These are phyloP conservation scores for Volucella bombylans DNA, from an alignment of 2,888 invertebrate species.

Conservation along the genomic window DNA sequence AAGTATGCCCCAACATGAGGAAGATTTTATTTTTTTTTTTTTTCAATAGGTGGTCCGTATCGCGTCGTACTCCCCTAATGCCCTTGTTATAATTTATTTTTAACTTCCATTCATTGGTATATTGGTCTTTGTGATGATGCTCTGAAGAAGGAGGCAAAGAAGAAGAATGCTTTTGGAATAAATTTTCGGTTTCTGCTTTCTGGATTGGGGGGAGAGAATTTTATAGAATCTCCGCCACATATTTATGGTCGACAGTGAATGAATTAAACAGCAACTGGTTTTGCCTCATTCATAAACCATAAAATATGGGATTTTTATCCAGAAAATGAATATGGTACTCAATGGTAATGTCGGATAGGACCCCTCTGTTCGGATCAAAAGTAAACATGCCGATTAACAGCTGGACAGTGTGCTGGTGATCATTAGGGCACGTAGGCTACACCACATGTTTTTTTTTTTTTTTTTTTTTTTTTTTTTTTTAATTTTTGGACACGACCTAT, in stretches of 20 bases:
- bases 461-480: too few species aligned
- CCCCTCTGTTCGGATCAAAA: conserved; percentile 53
- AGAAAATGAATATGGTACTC: conserved; percentile 29
- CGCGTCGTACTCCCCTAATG: background rate
- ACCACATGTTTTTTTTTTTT: conserved; percentile 46
- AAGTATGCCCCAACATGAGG: conserved; percentile 16
- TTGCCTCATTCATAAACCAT: conserved; percentile 36
- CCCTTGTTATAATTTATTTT: conserved; percentile 56
- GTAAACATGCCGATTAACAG: conserved; percentile 59
- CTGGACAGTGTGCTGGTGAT: conserved; percentile 56
- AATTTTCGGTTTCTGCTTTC: conserved; percentile 12
- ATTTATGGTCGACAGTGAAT: conserved; percentile 34
- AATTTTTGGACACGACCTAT: conserved; percentile 24
- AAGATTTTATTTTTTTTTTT: background rate
- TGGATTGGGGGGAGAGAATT: conserved; percentile 10
- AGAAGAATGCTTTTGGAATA: conserved; percentile 28
- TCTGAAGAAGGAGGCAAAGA: conserved; percentile 13
- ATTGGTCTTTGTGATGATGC: conserved; percentile 15
- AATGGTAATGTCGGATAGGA: conserved; percentile 32
- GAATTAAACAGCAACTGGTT: conserved; percentile 41
- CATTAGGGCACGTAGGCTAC: conserved; percentile 30
- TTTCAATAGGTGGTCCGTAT: conserved; percentile 33
- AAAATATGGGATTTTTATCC: conserved; percentile 34
- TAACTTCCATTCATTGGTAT: conserved; percentile 43
- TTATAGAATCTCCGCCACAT: conserved; percentile 8